Conservation (phyloP, 2,888 invertebrate genomes). For the Macrophya annulata region DNA sequence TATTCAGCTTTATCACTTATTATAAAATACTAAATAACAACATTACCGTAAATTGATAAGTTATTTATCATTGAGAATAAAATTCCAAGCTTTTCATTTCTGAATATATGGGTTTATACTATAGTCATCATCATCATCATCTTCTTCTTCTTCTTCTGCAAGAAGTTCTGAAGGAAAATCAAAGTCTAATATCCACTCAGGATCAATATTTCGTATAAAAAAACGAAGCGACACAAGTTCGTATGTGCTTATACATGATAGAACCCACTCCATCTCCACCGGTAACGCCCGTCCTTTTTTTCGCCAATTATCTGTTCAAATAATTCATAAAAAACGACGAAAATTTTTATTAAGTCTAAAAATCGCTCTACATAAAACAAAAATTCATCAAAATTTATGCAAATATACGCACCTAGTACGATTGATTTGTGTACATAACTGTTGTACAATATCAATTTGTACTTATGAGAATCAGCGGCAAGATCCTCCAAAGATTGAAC, state of each 20-base stretch:
- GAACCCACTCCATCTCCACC: slow-evolving; percentile 70
- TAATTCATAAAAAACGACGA: background rate
- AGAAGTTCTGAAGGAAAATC: slow-evolving; percentile 67
- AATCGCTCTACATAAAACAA: background rate
- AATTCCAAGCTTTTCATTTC: background rate
- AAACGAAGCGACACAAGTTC: slow-evolving; percentile 65
- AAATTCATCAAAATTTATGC: background rate
- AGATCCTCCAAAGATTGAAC: slow-evolving; percentile 63
- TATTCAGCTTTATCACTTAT: background rate
- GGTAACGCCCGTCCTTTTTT: slow-evolving; percentile 63
- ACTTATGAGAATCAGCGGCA: slow-evolving; percentile 54
- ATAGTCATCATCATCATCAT: background rate
- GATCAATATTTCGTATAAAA: slow-evolving; percentile 65
- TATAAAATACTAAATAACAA: background rate
- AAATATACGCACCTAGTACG: slow-evolving; percentile 61
- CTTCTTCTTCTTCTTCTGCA: slow-evolving; percentile 60
- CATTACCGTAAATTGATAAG: background rate
- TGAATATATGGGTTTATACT: slow-evolving; percentile 49
- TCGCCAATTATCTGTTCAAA: slow-evolving; percentile 39
- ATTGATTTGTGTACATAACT: slow-evolving; percentile 60
- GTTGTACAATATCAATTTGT: slow-evolving; percentile 65
- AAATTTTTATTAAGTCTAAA: background rate
- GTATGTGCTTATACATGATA: slow-evolving; percentile 72
- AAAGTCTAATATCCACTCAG: slow-evolving; percentile 62
- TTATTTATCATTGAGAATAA: background rate